These are phyloP conservation scores for Stegodyphus dumicola DNA, from an alignment of 1,140 invertebrate species.

Conservation along the genomic window DNA sequence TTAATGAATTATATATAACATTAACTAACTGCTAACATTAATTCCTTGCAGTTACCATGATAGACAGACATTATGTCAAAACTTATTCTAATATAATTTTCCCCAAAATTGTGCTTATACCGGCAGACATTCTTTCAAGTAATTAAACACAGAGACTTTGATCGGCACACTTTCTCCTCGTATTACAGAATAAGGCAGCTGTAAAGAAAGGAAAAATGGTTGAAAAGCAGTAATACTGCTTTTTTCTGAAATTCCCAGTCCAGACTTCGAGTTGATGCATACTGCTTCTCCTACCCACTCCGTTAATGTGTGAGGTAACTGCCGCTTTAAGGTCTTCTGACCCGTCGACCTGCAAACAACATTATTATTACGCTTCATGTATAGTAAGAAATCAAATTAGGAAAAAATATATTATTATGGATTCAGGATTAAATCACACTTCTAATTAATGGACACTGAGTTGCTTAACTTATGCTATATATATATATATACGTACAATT, in stretches of 20 bases:
- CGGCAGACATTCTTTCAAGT: conserved; percentile 74
- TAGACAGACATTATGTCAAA: too few species aligned
- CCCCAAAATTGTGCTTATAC: conserved; percentile 65
- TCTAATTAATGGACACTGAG: too few species aligned
- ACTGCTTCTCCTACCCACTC: conserved; percentile 79
- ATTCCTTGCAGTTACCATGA: too few species aligned
- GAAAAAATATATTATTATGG: too few species aligned
- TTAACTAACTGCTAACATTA: too few species aligned
- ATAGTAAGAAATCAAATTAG: too few species aligned
- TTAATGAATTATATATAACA: too few species aligned
- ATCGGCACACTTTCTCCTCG: conserved; percentile 77
- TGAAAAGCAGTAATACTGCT: conserved; percentile 76
- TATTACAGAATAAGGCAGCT: conserved; percentile 78
- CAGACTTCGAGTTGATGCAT: conserved; percentile 75
- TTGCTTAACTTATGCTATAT: too few species aligned
- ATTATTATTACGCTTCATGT: too few species aligned
- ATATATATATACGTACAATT: too few species aligned
- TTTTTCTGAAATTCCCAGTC: conserved; percentile 75
- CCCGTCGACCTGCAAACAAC: conserved; percentile 70
- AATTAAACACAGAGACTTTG: conserved; percentile 80
- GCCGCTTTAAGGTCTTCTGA: conserved; percentile 69
- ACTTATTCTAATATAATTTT: too few species aligned
- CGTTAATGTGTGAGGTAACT: conserved; percentile 79
- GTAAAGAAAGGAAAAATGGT: conserved; percentile 79
- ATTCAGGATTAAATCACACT: too few species aligned